These are phyloP conservation scores for Poecilia velifera DNA, from an alignment of 2,797 vertebrate species.

Conservation along the genomic window DNA sequence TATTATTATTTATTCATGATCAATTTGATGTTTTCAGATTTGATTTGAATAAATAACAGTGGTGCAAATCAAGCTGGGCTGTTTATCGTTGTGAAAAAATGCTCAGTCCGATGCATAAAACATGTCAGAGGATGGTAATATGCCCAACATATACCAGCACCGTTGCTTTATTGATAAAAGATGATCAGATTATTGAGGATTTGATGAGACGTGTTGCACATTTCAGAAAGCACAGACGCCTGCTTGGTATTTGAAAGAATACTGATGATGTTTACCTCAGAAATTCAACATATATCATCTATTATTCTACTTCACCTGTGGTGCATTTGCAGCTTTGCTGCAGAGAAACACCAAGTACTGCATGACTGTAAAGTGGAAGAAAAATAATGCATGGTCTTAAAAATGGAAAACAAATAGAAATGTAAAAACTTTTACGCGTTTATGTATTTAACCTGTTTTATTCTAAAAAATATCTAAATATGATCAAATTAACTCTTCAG, in stretches of 20 bases:
- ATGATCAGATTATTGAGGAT: slow-evolving; percentile 13
- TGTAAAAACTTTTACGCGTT: not conserved
- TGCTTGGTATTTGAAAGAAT: slow-evolving; percentile 13
- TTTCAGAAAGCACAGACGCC: slow-evolving; percentile 11
- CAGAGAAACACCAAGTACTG: not conserved
- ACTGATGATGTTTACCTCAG: not conserved
- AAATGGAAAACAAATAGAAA: not conserved
- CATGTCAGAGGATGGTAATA: not conserved
- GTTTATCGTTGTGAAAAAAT: not conserved
- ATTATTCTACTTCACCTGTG: not conserved
- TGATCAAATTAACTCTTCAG: not conserved
- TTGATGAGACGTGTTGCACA: not conserved
- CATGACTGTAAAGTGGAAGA: not conserved
- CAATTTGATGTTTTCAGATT: slow-evolving; percentile 24
- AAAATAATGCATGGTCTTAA: not conserved
- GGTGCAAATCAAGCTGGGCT: not conserved
- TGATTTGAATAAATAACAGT: not conserved
- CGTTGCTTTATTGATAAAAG: slow-evolving; percentile 16
- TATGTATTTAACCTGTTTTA: not conserved
- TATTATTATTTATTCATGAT: slow-evolving; percentile 6
- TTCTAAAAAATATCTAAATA: not conserved
- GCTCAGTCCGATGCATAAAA: not conserved
- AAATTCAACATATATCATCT: not conserved
- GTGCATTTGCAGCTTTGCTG: slow-evolving; percentile 6
- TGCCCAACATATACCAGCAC: not conserved